These are phyloP conservation scores for Petaurus breviceps DNA, from an alignment of 2,113 vertebrate genomes.

Conservation along the genomic window DNA sequence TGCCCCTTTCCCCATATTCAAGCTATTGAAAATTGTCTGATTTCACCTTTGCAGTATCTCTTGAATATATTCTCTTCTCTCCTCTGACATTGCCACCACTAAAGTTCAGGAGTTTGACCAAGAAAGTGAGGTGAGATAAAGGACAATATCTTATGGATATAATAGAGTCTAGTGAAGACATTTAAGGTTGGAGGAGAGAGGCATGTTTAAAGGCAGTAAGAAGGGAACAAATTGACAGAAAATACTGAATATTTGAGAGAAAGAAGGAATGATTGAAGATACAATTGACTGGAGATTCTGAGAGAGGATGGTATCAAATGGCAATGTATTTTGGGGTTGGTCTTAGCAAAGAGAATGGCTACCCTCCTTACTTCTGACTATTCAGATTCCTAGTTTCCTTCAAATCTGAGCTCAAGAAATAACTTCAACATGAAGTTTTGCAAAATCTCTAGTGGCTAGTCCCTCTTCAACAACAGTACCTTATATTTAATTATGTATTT, in stretches of 20 bases:
- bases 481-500: neutral
- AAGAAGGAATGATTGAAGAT: neutral
- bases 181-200: neutral
- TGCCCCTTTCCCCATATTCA: too few species aligned
- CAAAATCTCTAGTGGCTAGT: neutral
- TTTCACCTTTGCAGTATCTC: too few species aligned
- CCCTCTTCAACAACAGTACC: neutral
- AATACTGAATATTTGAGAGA: neutral
- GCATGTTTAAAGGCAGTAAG: neutral
- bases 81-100: too few species aligned
- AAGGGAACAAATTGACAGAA: neutral
- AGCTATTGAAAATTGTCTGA: too few species aligned
- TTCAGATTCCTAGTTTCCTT: neutral
- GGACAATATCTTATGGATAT: neutral
- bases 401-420: neutral
- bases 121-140: too few species aligned
- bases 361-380: neutral
- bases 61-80: too few species aligned
- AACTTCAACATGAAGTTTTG: neutral
- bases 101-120: too few species aligned
- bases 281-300: neutral
- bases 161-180: neutral
- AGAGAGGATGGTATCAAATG: neutral
- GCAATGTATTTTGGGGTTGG: neutral
- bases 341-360: neutral